Evolutionary conservation across 2,888 invertebrate species (phyloP), one percentile per base, ranked within the genome.

Genomic region (Rhamphomyia laevipes): DNA sequence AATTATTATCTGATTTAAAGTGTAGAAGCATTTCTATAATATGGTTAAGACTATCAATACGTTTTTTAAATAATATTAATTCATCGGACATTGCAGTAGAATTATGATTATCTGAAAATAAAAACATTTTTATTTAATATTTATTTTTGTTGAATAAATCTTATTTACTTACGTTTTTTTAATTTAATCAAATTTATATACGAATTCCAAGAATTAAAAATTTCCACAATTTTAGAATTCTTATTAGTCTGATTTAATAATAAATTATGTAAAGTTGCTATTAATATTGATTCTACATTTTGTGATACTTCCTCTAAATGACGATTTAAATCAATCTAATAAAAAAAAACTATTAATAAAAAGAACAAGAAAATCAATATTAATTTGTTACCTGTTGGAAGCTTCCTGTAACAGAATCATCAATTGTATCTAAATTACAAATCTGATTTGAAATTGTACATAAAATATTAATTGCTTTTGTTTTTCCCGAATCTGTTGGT

Each of bases 331-430:
- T 68, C 70, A 47, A 69, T 64, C 69, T 69, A 31, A 10, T 52
- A n/a, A 52, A n/a, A 13, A 42, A 40, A 45, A 46, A 38, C 18
- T 35, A 2, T n/a, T 1, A 13, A 17, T 0, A 11, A 7, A 12
- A 6, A 3, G 13, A 43, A 44, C 48, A 15, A 37, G 33, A 44
- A 30, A 45, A 47, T 21, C 6, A 23, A 37, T 45, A 11, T 41
- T 11, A 18, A 27, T 33, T 16, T 40, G 41, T 31, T 46, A 77
- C 75, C 82, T 99, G 99, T 75, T 99, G 99, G 71, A 96, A 99
- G 54, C 95, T 93, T 46, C 99, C 99, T 4, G 70, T 71, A 0
- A 71, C 68, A 0, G 71, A 70, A 53, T 71, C 71, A 49, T 71
- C 71, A 43, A 71, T 71, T 7, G 62, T 67, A 47, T 71, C 71